Evolutionary conservation across 1,140 invertebrate genomes (phyloP).

Genomic region (Sinonovacula constricta): DNA sequence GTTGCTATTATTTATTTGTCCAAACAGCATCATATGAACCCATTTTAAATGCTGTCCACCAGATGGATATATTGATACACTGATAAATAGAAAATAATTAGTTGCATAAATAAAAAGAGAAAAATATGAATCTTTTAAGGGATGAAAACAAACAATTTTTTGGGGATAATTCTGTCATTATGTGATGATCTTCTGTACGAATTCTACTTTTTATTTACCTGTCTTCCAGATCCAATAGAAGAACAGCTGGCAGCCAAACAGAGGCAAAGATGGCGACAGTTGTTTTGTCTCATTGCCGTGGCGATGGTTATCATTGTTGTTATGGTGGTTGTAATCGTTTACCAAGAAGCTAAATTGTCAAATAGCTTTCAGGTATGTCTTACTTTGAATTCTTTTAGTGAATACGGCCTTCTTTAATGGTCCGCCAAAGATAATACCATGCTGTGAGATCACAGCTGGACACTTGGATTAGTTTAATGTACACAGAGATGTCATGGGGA

Average conservation of each 20-base stretch:
- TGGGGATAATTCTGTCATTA: no score
- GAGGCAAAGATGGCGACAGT: not conserved
- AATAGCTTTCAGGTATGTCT: not conserved
- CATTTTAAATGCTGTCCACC: no score
- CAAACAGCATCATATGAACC: no score
- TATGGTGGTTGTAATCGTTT: slow-evolving; percentile 22
- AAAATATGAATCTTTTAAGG: no score
- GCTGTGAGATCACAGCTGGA: not conserved
- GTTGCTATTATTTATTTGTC: no score
- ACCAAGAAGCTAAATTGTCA: slow-evolving; percentile 8
- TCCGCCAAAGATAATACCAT: not conserved
- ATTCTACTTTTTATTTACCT: no score
- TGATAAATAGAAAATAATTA: no score
- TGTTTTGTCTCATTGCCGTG: slow-evolving; percentile 14
- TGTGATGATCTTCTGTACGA: no score
- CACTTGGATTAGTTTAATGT: not conserved
- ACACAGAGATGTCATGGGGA: not conserved
- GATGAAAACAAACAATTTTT: no score
- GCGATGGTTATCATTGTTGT: slow-evolving; percentile 17
- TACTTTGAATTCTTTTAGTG: not conserved
- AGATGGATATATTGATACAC: no score
- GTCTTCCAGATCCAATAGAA: slow-evolving; percentile 39
- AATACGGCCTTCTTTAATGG: not conserved
- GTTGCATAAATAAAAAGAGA: no score
- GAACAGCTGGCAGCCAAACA: not conserved